These are phyloP conservation scores for Orthosia incerta DNA, from an alignment of 2,888 invertebrate species.

Conservation along the genomic window DNA sequence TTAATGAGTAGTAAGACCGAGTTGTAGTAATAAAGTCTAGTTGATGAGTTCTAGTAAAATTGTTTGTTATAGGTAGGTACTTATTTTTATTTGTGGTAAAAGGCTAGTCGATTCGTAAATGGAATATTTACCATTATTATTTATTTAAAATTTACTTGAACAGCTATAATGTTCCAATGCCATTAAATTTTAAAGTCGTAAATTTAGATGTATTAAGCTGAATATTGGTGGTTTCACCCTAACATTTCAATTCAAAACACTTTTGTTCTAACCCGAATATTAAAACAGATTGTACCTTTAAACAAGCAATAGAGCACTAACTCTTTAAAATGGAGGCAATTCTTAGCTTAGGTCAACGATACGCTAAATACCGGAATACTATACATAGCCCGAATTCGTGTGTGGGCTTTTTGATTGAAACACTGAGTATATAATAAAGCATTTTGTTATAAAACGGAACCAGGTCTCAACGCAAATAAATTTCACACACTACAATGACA, in stretches of 20 bases:
- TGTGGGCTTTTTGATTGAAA: conserved; percentile 24
- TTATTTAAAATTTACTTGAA: no score
- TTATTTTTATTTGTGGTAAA: no score
- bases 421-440: conserved; percentile 15
- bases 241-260: neutral
- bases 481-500: conserved; percentile 7
- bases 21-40: neutral
- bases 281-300: conserved; percentile 1
- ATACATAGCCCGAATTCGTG: conserved; percentile 1
- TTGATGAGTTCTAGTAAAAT: neutral
- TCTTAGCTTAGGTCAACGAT: neutral
- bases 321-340: neutral
- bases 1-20: neutral
- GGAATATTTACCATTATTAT: no score
- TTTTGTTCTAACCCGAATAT: neutral
- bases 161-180: no score
- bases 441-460: conserved; percentile 20
- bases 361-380: neutral
- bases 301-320: neutral
- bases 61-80: no score
- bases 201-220: neutral
- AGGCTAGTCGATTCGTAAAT: no score
- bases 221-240: neutral
- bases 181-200: no score
- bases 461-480: conserved; percentile 9